Base-by-base conservation (phyloP, 2,113 vertebrate species). In the Lagopus leucura region DNA sequence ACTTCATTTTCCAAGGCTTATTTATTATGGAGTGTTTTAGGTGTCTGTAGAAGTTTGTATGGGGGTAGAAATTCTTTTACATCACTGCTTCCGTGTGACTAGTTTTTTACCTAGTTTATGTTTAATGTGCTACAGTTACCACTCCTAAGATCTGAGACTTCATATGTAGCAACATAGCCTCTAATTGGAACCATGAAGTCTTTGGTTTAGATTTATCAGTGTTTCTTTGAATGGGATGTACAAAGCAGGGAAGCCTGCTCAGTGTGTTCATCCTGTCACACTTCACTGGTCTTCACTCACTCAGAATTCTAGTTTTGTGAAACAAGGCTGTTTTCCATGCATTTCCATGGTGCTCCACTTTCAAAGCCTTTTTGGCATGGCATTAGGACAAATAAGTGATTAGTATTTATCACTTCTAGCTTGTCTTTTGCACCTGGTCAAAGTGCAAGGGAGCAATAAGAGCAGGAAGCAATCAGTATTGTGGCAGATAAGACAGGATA, bases 401-500 rank as follows among this genome's bases (percentile, higher is more conserved):
- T 8, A 45, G 34, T 0, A 8, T 24, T 64, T 58, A 8, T 8
- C 15, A n/a, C 17, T 50, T n/a, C 18, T 30, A 2, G 1, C 71
- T 67, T 82, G 54, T 6, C 19, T 55, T 58, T 82, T 1, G n/a
- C 52, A 57, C 12, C 22, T 3, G 22, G 58, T 24, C 47, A 52
- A 28, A 48, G 42, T 18, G 70, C 17, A 38, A 45, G 82, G 38
- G 27, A 83, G 20, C 38, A 55, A 10, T 5, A 74, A 81, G 55
- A 74, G 45, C 32, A 82, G 54, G 42, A 63, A 21, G 57, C 61
- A 74, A 36, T 10, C 72, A 63, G 65, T n/a, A 16, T 17, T 30
- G 19, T 20, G 57, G 13, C 6, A 14, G n/a, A 11, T 73, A 65
- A 73, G 25, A 27, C 27, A 70, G 60, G 32, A 43, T 10, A 65